These are phyloP conservation scores for Microplitis manilae DNA, from an alignment of 2,888 invertebrate genomes.

Conservation along the genomic window DNA sequence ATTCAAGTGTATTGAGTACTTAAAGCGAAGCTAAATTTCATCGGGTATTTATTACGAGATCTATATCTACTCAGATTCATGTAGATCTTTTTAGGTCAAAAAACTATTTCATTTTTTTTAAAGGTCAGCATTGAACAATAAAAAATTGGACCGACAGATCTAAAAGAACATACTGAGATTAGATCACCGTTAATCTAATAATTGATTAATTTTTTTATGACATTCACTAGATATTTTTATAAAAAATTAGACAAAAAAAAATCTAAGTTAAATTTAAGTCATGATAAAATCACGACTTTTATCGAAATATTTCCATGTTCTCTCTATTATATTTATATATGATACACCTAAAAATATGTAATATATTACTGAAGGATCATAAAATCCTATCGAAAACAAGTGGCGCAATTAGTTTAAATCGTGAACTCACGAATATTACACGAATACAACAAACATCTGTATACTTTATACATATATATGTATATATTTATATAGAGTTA, in stretches of 20 bases:
- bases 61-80: too few relatives aligned
- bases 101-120: too few relatives aligned
- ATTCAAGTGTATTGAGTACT: too few relatives aligned
- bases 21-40: too few relatives aligned
- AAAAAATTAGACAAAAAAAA: not conserved
- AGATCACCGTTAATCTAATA: not conserved
- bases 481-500: not conserved
- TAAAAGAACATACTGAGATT: too few relatives aligned
- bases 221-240: not conserved
- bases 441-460: not conserved
- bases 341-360: not conserved
- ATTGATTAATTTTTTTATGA: not conserved
- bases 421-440: conserved; percentile 20
- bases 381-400: conserved; percentile 28
- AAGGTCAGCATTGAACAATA: too few relatives aligned
- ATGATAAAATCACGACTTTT: not conserved
- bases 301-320: not conserved
- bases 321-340: not conserved
- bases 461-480: not conserved
- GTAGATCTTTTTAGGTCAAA: too few relatives aligned
- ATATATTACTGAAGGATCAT: conserved; percentile 20
- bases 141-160: too few relatives aligned
- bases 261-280: not conserved
- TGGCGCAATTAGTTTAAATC: conserved; percentile 43
- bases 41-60: too few relatives aligned